Evolutionary conservation across 1,140 invertebrate genomes (phyloP).

Genomic region (Augochlora pura): DNA sequence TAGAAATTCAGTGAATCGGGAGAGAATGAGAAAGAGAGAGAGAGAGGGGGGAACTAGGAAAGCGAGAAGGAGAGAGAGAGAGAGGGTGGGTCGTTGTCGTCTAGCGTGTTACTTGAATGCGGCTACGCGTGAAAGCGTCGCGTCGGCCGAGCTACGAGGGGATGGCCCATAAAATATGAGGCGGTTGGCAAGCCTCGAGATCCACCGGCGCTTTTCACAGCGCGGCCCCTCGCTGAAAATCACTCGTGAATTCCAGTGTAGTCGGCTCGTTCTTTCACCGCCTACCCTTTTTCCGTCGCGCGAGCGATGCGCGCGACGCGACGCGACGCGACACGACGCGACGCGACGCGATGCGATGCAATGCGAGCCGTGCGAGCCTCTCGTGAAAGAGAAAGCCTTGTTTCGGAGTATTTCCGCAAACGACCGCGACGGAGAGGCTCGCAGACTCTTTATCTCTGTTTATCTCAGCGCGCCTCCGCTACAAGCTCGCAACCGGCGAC

Average conservation of each 20-base stretch:
- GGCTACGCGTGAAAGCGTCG: slow-evolving; percentile 20
- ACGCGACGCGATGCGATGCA: no score
- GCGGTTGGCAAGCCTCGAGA: slow-evolving; percentile 35
- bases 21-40: no score
- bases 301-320: no score
- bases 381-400: slow-evolving; percentile 49
- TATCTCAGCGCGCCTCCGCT: no score
- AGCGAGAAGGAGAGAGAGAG: no score
- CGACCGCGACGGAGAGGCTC: slow-evolving; percentile 5
- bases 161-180: slow-evolving; percentile 37
- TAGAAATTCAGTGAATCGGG: slow-evolving; percentile 10
- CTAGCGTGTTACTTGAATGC: slow-evolving; percentile 14
- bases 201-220: slow-evolving; percentile 39
- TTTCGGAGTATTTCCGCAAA: slow-evolving; percentile 43
- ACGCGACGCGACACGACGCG: no score
- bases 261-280: slow-evolving; percentile 32
- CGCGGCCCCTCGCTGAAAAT: slow-evolving; percentile 42
- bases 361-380: background rate
- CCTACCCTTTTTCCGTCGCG: background rate
- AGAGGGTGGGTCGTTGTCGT: background rate
- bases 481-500: background rate
- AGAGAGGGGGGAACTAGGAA: no score
- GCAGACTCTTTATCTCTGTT: no score
- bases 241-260: slow-evolving; percentile 55
- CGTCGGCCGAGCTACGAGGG: slow-evolving; percentile 15